Percentiles rank a stretch among this genome's conserved stretches.
phyloP scores from a whole-genome alignment of 2,888 invertebrate genomes.

The Hypomecis atomaria region DNA sequence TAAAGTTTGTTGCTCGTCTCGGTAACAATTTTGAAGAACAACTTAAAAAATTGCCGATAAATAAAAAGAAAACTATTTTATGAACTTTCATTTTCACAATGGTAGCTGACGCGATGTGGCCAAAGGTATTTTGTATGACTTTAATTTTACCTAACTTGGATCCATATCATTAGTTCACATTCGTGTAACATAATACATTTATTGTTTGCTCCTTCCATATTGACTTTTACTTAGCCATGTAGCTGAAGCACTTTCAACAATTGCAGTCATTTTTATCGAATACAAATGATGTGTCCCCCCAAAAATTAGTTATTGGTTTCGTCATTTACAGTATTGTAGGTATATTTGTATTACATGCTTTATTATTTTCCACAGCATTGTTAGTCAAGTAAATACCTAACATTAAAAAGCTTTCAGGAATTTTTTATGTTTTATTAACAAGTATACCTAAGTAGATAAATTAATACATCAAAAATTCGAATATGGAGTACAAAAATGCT shows the following conservation, averaged over 20 bases:
- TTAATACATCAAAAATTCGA: constrained; percentile 13
- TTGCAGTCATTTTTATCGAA: no score
- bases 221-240: constrained; percentile 13
- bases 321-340: no score
- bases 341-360: no score
- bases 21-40: constrained; percentile 29
- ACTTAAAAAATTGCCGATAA: background rate
- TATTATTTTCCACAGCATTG: no score
- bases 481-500: constrained; percentile 8
- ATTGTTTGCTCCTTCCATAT: background rate
- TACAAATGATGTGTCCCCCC: no score
- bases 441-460: constrained; percentile 5
- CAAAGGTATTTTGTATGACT: no score
- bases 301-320: no score
- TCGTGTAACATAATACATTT: background rate
- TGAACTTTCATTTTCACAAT: constrained; percentile 5
- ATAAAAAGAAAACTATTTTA: background rate
- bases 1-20: constrained; percentile 41
- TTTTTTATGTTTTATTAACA: constrained; percentile 16
- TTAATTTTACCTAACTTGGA: no score
- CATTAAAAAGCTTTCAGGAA: background rate
- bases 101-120: background rate
- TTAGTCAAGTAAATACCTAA: no score
- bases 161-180: no score
- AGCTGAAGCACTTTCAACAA: background rate